Base-by-base conservation (phyloP, 2,888 invertebrate genomes). In the Amorpha juglandis region DNA sequence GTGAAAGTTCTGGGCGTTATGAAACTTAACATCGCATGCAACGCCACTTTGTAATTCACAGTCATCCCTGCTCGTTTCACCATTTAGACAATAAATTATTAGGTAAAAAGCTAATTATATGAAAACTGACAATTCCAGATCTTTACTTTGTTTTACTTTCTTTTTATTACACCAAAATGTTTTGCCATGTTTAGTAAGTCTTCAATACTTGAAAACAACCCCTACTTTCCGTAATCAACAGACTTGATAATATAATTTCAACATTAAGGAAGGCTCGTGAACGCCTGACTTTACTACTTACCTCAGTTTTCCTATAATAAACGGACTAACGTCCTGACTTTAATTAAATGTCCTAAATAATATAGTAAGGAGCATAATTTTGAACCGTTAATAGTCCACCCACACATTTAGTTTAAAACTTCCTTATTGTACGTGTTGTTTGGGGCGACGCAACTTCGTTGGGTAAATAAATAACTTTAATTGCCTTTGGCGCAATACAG, bases 241-340 rank as follows among this genome's bases (percentile, higher is more conserved):
- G 4, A 14, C 0, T 52, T 14, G 19, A 12, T 52, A 21, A 6
- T 7, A 35, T n/a, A n/a, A 33, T 58, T 19, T 12, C 12, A 58
- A 19, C 42, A 21, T 19, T 16, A 58, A 58, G 12, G 35, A 27
- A 21, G 7, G 6, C 35, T 11, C 55, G 8, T 35, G 1, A 12
- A 33, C n/a, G 16, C 42, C 19, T 12, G 19, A 38, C 19, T 58
- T 42, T 12, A 58, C 14, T 33, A 53, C 35, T 16, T 12, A 58
- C 58, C 42, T 42, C 58, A 58, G 38, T 58, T 19, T 58, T 58
- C 42, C 42, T 58, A 58, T 58, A 58, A 58, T 58, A 42, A 58
- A 58, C 38, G 19, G 58, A 42, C 50, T 50, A 50, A 50, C 50
- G 58, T 58, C 42, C 19, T 58, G 42, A 42, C 58, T 58, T 58